Conservation (phyloP, 2,797 vertebrate species). For the Iguana delicatissima region DNA sequence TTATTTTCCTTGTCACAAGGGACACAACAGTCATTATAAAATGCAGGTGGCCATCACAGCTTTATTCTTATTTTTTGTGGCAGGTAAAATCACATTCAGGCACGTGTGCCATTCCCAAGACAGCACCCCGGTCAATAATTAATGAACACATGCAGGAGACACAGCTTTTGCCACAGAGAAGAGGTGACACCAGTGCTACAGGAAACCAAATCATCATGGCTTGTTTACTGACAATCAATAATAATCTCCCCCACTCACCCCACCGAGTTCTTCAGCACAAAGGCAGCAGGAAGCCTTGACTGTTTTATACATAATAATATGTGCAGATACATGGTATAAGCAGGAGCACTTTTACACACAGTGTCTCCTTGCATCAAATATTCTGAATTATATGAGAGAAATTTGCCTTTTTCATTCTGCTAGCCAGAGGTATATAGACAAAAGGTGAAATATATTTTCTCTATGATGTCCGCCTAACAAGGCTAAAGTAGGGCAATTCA, state of each 20-base stretch:
- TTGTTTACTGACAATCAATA: conserved; percentile 31
- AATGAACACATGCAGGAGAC: conserved; percentile 11
- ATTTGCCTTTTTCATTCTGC: not conserved
- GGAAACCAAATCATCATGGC: conserved; percentile 19
- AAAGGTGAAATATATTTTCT: conserved; percentile 47
- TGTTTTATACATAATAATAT: not conserved
- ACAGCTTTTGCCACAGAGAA: not conserved
- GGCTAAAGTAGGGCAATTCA: conserved; percentile 44
- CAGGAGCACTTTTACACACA: conserved; percentile 26
- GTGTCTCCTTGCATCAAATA: not conserved
- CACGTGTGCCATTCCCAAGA: conserved; percentile 6
- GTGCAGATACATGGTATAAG: not conserved
- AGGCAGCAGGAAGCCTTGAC: conserved; percentile 15
- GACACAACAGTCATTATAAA: conserved; percentile 20
- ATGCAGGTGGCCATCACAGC: not conserved
- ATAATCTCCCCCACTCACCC: not conserved
- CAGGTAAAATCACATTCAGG: not conserved
- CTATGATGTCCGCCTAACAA: conserved; percentile 9
- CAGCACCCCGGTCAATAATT: conserved; percentile 45
- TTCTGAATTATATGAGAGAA: conserved; percentile 44
- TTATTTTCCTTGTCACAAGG: conserved; percentile 10
- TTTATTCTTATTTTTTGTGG: not conserved
- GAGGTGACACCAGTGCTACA: conserved; percentile 24
- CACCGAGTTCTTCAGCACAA: not conserved
- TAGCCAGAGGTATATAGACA: conserved; percentile 1